Conservation (phyloP, 2,113 vertebrate genomes). For the Corythaixoides concolor region DNA sequence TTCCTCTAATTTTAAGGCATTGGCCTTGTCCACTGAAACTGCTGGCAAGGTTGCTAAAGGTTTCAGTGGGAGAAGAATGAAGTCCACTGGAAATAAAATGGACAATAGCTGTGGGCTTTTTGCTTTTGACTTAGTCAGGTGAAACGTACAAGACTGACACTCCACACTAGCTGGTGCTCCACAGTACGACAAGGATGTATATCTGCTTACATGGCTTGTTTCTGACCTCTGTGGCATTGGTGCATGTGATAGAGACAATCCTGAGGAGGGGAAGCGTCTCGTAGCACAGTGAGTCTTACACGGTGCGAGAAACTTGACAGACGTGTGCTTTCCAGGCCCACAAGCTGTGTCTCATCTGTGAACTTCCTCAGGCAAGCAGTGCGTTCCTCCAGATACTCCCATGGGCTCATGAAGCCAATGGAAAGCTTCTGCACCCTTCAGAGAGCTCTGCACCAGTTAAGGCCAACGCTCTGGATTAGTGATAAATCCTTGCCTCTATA, state of each 20-base stretch:
- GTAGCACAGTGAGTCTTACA: background rate
- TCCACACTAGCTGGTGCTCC: background rate
- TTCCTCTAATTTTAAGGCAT: background rate
- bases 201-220: background rate
- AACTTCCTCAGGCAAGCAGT: background rate
- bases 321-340: background rate
- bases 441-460: background rate
- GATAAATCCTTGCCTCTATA: background rate
- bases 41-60: background rate
- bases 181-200: background rate
- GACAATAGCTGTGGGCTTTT: background rate
- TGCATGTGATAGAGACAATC: background rate
- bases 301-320: background rate
- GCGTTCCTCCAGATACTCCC: background rate
- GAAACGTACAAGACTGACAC: fast-evolving
- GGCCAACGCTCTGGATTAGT: background rate
- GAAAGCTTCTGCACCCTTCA: background rate
- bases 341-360: background rate
- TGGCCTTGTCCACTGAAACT: background rate
- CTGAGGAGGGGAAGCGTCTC: background rate
- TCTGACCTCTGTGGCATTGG: background rate
- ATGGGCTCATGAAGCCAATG: background rate
- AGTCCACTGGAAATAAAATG: background rate
- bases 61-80: background rate
- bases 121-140: background rate